A percentile compares a stretch with the other conserved stretches of the same genome.
These are phyloP conservation scores for Apantesis nais DNA, from an alignment of 2,888 invertebrate genomes.

Conservation along the genomic window DNA sequence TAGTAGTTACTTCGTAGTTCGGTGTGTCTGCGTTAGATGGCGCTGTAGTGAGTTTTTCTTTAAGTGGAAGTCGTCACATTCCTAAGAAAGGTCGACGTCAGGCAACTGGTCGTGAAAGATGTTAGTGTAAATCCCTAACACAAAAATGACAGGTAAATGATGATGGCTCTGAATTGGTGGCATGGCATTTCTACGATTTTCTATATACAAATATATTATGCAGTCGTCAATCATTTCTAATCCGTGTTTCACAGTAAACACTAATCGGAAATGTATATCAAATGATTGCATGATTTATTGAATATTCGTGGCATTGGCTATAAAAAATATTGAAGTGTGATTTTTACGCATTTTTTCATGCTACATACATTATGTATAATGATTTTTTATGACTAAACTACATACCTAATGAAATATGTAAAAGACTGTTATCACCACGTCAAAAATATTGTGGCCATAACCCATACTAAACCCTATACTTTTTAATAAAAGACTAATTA, in stretches of 20 bases:
- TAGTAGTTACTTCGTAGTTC: no score
- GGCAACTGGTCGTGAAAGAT: no score
- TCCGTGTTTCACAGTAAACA: background rate
- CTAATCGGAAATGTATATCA: conserved; percentile 18
- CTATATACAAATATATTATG: background rate
- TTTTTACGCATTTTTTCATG: conserved; percentile 4
- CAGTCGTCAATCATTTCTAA: conserved; percentile 8
- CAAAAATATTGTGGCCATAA: background rate
- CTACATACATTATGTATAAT: background rate
- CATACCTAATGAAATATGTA: background rate
- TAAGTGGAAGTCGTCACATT: no score
- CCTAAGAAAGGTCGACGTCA: no score
- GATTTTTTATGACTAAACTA: background rate
- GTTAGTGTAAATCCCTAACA: no score
- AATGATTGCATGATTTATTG: conserved; percentile 23
- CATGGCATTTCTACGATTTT: background rate
- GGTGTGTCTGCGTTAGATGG: no score
- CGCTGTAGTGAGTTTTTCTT: no score
- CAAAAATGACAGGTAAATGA: background rate
- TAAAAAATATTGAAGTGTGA: conserved; percentile 5
- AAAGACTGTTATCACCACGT: background rate
- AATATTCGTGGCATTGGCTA: conserved; percentile 7
- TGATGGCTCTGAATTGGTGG: background rate
- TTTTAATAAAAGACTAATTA: no score
- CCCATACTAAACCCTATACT: no score